Evolutionary conservation across 2,888 invertebrate genomes (phyloP).

Genomic region (Napeogenes sylphis): DNA sequence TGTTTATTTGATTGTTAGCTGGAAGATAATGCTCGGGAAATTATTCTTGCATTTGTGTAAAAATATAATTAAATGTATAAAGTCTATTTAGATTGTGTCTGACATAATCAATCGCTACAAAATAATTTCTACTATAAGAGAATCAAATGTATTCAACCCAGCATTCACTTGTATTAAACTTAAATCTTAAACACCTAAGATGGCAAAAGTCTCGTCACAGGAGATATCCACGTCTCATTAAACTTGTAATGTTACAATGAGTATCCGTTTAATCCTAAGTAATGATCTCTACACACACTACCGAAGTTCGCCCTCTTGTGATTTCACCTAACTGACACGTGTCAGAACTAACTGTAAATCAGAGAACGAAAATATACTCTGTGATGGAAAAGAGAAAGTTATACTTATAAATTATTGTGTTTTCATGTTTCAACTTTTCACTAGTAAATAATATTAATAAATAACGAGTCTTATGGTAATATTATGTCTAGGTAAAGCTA

Average conservation of each 20-base stretch:
- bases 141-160: too few relatives aligned
- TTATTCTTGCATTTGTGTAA: too few relatives aligned
- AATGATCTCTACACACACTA: slow-evolving; percentile 11
- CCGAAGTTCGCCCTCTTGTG: slow-evolving; percentile 17
- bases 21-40: too few relatives aligned
- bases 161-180: too few relatives aligned
- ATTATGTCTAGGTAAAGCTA: neutral
- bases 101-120: too few relatives aligned
- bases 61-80: too few relatives aligned
- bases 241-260: slow-evolving; percentile 8
- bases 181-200: neutral
- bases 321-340: slow-evolving; percentile 20
- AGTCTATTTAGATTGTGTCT: too few relatives aligned
- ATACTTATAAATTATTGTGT: neutral
- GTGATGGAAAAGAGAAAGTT: neutral
- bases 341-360: slow-evolving; percentile 15
- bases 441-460: neutral
- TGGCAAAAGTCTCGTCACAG: neutral
- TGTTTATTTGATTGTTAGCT: too few relatives aligned
- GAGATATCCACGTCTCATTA: slow-evolving; percentile 2
- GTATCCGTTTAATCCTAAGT: slow-evolving; percentile 13
- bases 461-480: too few relatives aligned
- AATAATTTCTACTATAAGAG: neutral
- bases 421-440: too few relatives aligned
- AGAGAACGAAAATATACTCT: neutral